Evolutionary conservation across 2,888 invertebrate genomes (phyloP).

Genomic region (Podotricha telesiphe): DNA sequence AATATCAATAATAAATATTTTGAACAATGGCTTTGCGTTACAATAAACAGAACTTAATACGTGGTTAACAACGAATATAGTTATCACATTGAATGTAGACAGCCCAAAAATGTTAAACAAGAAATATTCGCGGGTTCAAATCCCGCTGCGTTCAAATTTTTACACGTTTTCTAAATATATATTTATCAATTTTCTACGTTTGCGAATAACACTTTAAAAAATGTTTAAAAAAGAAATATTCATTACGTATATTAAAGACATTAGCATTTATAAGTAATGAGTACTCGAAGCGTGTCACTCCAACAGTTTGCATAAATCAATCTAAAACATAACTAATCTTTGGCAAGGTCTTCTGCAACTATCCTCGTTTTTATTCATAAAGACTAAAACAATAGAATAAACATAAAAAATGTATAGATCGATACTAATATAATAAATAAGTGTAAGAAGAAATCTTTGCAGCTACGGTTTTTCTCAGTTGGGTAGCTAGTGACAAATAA

Average conservation of each 20-base stretch:
- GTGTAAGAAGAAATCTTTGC: too few species aligned
- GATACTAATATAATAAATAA: too few species aligned
- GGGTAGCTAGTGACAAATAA: too few species aligned
- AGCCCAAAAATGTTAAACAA: constrained; percentile 2
- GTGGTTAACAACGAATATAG: neutral
- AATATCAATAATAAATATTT: neutral
- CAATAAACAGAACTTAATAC: neutral
- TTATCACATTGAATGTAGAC: neutral
- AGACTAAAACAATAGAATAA: neutral
- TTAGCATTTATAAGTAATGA: constrained; percentile 1
- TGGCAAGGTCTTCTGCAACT: neutral
- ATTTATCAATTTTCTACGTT: too few species aligned
- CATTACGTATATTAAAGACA: constrained; percentile 10
- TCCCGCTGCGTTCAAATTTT: too few species aligned
- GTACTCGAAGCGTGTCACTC: neutral
- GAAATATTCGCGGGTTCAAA: too few species aligned
- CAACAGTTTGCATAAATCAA: constrained; percentile 14
- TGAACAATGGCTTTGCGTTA: too few species aligned
- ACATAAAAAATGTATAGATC: neutral
- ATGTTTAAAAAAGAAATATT: constrained; percentile 8
- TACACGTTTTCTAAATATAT: too few species aligned
- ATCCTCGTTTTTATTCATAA: neutral
- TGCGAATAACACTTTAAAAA: too few species aligned
- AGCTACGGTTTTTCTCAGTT: too few species aligned
- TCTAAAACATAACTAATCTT: constrained; percentile 12